These are phyloP conservation scores for Ptilonorhynchus violaceus DNA, from an alignment of 2,113 vertebrate genomes.

Conservation along the genomic window DNA sequence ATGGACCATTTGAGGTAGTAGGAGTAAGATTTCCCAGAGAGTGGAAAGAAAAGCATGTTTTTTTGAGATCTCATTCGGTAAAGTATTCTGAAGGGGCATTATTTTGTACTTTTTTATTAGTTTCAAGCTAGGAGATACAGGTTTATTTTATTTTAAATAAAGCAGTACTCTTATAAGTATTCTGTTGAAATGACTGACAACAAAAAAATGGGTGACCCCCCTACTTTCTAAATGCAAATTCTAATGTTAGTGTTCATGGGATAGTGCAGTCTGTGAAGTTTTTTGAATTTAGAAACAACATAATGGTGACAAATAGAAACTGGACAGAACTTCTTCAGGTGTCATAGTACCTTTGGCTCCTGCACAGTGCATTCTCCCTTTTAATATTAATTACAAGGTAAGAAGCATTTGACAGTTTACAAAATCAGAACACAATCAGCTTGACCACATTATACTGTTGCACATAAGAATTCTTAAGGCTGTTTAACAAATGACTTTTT, in stretches of 20 bases:
- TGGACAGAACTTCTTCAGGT: neutral
- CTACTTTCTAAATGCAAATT: neutral
- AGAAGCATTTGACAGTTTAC: constrained; percentile 31
- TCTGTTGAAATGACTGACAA: neutral
- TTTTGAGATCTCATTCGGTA: neutral
- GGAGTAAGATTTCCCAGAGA: neutral
- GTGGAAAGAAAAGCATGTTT: neutral
- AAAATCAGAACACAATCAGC: constrained; percentile 30
- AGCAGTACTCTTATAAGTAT: neutral
- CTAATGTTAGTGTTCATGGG: neutral
- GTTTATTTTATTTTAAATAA: neutral
- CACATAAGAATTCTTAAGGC: constrained; percentile 57
- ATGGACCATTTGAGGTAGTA: neutral
- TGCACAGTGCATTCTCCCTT: neutral
- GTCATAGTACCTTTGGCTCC: neutral
- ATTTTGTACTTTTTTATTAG: neutral
- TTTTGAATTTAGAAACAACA: neutral
- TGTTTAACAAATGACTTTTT: constrained; percentile 70
- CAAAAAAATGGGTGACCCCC: neutral
- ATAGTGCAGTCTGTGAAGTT: neutral
- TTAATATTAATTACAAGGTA: constrained; percentile 36
- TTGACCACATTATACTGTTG: constrained; percentile 30
- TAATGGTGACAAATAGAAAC: neutral
- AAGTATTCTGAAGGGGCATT: neutral
- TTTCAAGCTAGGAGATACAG: neutral